A percentile compares a stretch with the other conserved stretches of the same genome.
Evolutionary conservation across 2,797 vertebrate species (phyloP).

Genomic region (Meda fulgida): DNA sequence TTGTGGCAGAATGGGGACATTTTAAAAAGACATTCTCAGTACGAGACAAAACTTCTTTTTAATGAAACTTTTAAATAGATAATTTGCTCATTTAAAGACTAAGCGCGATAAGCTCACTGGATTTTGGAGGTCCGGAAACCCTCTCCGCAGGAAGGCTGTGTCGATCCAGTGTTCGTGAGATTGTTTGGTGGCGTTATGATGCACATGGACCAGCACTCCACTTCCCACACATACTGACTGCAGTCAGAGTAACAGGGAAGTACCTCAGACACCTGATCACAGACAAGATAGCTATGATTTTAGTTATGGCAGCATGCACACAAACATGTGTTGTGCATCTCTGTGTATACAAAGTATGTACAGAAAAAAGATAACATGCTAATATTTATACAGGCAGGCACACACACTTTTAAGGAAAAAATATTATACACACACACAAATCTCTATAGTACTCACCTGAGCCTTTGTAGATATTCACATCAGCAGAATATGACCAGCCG

Average conservation of each 20-base stretch:
- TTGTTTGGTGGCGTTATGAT: conserved; percentile 69
- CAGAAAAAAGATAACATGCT: not conserved
- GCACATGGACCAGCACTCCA: conserved; percentile 82
- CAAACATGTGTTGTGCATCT: not conserved
- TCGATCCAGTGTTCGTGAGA: not conserved
- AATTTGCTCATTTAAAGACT: not conserved
- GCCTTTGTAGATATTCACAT: conserved; percentile 87
- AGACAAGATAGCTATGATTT: not conserved
- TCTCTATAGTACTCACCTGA: conserved; percentile 81
- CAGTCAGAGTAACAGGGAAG: conserved; percentile 85
- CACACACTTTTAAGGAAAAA: not conserved
- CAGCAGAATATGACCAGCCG: conserved; percentile 68
- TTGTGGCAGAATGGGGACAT: not conserved
- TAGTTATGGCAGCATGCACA: not conserved
- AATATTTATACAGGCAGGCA: not conserved
- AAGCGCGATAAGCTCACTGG: conserved; percentile 71
- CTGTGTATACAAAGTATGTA: not conserved
- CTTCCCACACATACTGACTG: conserved; percentile 82
- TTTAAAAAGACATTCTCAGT: not conserved
- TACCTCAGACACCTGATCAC: conserved; percentile 84
- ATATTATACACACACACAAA: not conserved
- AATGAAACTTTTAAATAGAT: not conserved
- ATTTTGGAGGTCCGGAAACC: conserved; percentile 81
- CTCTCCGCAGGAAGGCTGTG: conserved; percentile 76
- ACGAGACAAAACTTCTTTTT: not conserved